Percentiles rank a stretch among this genome's conserved stretches.
These are phyloP conservation scores for Chrysolophus pictus DNA, from an alignment of 2,797 vertebrate genomes.

Conservation along the genomic window DNA sequence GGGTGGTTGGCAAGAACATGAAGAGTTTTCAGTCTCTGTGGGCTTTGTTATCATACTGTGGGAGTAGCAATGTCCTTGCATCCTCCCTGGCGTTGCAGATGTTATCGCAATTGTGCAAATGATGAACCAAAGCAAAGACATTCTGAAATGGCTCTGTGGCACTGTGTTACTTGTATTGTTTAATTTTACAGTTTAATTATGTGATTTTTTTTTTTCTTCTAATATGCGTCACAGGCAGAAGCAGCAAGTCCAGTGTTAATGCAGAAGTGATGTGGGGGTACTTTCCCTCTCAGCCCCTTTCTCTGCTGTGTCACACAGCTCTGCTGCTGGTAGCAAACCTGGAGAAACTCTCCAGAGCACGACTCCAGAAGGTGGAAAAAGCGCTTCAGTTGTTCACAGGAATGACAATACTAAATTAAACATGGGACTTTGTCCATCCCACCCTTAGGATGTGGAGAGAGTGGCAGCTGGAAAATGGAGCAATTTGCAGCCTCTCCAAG, in stretches of 20 bases:
- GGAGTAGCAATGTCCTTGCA: neutral
- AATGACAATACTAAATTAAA: neutral
- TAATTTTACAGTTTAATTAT: neutral
- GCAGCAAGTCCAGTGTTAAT: fast-evolving
- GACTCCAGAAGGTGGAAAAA: neutral
- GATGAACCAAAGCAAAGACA: neutral
- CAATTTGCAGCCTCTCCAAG: neutral
- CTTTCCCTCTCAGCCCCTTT: neutral
- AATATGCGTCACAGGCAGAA: neutral
- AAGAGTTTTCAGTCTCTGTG: neutral
- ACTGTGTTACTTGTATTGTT: neutral
- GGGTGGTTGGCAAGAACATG: neutral
- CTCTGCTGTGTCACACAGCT: neutral
- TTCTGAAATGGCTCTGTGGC: neutral
- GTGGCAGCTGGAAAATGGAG: neutral
- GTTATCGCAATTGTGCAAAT: neutral
- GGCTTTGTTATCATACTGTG: neutral
- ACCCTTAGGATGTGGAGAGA: neutral
- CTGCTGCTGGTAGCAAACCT: neutral
- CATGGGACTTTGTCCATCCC: neutral
- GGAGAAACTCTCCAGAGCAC: neutral
- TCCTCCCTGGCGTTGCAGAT: neutral
- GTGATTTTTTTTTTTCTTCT: neutral
- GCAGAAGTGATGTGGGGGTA: neutral
- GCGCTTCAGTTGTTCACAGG: neutral